Percentiles rank a stretch among this genome's conserved stretches.
These are phyloP conservation scores for Cebus imitator DNA, from an alignment of 2,113 vertebrate genomes.

Conservation along the genomic window DNA sequence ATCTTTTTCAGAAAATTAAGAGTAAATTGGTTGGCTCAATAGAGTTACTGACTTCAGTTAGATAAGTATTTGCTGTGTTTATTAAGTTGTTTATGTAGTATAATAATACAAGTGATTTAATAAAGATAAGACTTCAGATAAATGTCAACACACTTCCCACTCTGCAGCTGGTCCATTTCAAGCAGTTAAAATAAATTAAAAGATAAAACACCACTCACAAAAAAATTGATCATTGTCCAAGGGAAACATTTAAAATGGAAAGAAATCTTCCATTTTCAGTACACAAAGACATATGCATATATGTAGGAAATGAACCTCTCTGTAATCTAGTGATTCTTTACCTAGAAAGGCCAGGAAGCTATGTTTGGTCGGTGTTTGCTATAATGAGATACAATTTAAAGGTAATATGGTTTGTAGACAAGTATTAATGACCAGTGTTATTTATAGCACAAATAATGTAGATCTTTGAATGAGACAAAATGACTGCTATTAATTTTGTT, in stretches of 20 bases:
- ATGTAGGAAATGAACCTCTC: constrained; percentile 36
- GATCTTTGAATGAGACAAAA: constrained; percentile 76
- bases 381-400: constrained; percentile 74
- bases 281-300: constrained; percentile 51
- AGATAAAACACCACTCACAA: constrained; percentile 76
- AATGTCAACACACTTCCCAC: constrained; percentile 81
- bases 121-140: constrained; percentile 83
- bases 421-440: constrained; percentile 66
- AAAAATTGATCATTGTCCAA: constrained; percentile 79
- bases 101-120: constrained; percentile 89
- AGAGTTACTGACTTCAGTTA: constrained; percentile 86
- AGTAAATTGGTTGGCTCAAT: constrained; percentile 91
- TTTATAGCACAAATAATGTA: constrained; percentile 44
- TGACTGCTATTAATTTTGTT: constrained; percentile 73
- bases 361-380: constrained; percentile 65
- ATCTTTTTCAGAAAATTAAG: constrained; percentile 92
- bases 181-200: constrained; percentile 84
- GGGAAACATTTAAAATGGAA: constrained; percentile 75
- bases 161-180: constrained; percentile 83
- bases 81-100: constrained; percentile 94
- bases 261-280: constrained; percentile 66
- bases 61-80: constrained; percentile 87
- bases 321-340: constrained; percentile 53
- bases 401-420: constrained; percentile 58
- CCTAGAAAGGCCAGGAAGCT: constrained; percentile 50